Base-by-base conservation (phyloP, 2,888 invertebrate genomes). In the Melinaea marsaeus region DNA sequence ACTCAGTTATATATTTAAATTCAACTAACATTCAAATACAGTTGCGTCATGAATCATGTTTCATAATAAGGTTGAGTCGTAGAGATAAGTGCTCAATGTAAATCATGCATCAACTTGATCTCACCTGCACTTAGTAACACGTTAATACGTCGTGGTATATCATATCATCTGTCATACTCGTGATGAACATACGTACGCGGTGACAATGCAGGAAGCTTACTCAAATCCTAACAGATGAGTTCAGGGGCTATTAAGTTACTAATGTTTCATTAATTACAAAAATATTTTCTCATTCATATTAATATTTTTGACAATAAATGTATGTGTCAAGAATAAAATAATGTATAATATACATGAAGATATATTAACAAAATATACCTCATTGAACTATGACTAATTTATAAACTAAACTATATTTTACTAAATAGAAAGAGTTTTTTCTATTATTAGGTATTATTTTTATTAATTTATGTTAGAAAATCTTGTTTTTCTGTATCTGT, bases 91-190 rank as follows among this genome's bases (percentile, higher is more conserved):
- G 72, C 69, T 70, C 72, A 72, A 72, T 75, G 81, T 83, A 83
- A 84, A 83, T 84, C 83, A 84, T 74, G 63, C 71, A 70, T 75
- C 71, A 65, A 76, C 80, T 79, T 84, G 83, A 83, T 83, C 83
- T 83, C 80, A 76, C 76, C 75, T 76, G 76, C 74, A 74, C 65
- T 70, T 69, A 61, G 64, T 66, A 65, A 51, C 65, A 58, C 72
- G 69, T 79, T 83, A 83, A 83, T 83, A 82, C 83, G 78, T 77
- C 75, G 79, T 85, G 84, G 84, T 85, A 80, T 84, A 86, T 85
- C 74, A 77, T 76, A 77, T 80, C 81, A 79, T 85, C 81, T 85
- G 79, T 83, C 82, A 84, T 60, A 60, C 55, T 60, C 58, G 47
- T 48, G 47, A 59, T 55, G 58, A 64, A 48, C 65, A 67, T 61